phyloP scores from a whole-genome alignment of 2,797 vertebrate species.

The Anolis apletophallus region DNA sequence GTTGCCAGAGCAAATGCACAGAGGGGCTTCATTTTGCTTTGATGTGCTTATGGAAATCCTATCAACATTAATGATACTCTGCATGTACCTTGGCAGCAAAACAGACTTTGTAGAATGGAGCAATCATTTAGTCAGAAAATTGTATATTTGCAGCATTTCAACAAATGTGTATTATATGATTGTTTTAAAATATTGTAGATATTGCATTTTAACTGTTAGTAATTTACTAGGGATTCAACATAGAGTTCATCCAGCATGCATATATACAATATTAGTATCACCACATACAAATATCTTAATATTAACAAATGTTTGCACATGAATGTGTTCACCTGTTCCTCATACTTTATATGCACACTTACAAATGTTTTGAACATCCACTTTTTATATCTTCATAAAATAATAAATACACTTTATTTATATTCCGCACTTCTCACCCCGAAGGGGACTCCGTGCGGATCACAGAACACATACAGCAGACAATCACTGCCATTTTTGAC shows the following conservation, averaged over 20 bases:
- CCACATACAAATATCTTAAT: not conserved
- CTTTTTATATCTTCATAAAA: not conserved
- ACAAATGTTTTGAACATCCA: not conserved
- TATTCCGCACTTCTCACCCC: too few relatives aligned
- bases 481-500: too few relatives aligned
- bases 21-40: constrained; percentile 20
- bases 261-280: constrained; percentile 1
- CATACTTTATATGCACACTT: not conserved
- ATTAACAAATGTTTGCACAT: not conserved
- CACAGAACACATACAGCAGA: too few relatives aligned
- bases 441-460: too few relatives aligned
- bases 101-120: not conserved
- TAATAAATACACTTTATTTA: too few relatives aligned
- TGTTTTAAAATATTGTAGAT: constrained; percentile 9
- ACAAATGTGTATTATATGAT: constrained; percentile 3
- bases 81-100: not conserved
- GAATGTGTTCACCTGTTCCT: not conserved
- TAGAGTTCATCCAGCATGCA: not conserved
- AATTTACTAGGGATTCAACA: not conserved
- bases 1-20: constrained; percentile 9
- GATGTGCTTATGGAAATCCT: constrained; percentile 8
- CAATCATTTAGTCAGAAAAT: constrained; percentile 21
- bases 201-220: constrained; percentile 11
- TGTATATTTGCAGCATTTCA: not conserved
- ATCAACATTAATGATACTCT: constrained; percentile 26